Percentiles rank a stretch among this genome's conserved stretches.
Conservation (phyloP, 2,888 invertebrate species). For the Serripes groenlandicus region DNA sequence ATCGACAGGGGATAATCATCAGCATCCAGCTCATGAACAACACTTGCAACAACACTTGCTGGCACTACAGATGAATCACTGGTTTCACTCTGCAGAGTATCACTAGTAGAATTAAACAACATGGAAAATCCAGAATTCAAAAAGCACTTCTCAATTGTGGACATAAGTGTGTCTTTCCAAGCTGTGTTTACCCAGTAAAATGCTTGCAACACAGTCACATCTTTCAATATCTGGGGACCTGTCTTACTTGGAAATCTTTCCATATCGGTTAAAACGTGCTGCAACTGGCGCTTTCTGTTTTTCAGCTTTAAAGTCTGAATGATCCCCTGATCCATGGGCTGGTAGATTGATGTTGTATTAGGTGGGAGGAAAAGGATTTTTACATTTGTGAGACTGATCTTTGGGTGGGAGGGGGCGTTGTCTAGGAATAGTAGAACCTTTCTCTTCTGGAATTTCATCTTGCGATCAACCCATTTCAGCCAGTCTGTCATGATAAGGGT, state of each 20-base stretch:
- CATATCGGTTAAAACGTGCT: slow-evolving; percentile 13
- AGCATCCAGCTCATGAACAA: no score
- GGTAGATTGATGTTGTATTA: slow-evolving; percentile 1
- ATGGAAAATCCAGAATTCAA: background rate
- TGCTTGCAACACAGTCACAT: background rate
- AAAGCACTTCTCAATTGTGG: background rate
- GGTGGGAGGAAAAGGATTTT: slow-evolving; percentile 11
- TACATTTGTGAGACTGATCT: background rate
- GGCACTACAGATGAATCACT: background rate
- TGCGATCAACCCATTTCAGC: background rate
- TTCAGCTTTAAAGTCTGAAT: slow-evolving; percentile 47
- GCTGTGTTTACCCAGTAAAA: background rate
- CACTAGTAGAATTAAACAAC: no score
- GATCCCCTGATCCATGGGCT: slow-evolving; percentile 38
- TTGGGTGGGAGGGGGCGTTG: background rate
- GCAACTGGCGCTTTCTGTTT: slow-evolving; percentile 31
- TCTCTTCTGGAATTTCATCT: background rate
- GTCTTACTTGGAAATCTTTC: background rate
- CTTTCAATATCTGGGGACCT: background rate
- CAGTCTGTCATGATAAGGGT: background rate
- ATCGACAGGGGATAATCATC: no score
- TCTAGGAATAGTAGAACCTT: slow-evolving; percentile 7
- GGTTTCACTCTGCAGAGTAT: background rate
- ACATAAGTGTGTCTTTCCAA: background rate
- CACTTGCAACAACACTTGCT: background rate